These are phyloP conservation scores for Plectrocnemia conspersa DNA, from an alignment of 1,140 invertebrate genomes.

Conservation along the genomic window DNA sequence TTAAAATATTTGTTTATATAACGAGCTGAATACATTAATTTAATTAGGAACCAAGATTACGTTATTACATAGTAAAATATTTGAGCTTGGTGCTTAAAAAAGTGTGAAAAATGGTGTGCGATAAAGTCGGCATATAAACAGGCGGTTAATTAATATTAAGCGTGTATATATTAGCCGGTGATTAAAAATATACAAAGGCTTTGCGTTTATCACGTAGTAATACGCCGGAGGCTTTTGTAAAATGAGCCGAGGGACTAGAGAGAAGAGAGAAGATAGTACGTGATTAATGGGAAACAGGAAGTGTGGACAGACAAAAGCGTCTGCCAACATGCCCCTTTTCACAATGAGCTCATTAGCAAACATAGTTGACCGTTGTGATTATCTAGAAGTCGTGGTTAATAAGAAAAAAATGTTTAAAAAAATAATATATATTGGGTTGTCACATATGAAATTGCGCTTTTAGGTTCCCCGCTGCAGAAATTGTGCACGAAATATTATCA, in stretches of 20 bases:
- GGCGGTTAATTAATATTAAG: no score
- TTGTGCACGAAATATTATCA: neutral
- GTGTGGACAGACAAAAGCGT: constrained; percentile 6
- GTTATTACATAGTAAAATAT: no score
- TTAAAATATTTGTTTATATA: no score
- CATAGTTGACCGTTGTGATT: neutral
- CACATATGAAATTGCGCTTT: neutral
- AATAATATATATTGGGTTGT: neutral
- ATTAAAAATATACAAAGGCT: constrained; percentile 1
- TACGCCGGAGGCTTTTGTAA: constrained; percentile 1
- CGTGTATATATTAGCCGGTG: no score
- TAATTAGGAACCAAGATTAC: no score
- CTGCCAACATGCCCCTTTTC: neutral
- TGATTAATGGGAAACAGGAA: constrained; percentile 23
- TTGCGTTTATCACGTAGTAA: neutral
- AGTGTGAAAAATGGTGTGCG: no score
- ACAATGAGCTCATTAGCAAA: constrained; percentile 26
- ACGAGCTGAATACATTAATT: no score
- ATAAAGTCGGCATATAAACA: no score
- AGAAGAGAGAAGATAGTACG: constrained; percentile 10
- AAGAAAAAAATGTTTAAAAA: neutral
- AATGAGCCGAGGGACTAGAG: constrained; percentile 4
- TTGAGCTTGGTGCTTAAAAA: no score
- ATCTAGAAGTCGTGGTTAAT: neutral
- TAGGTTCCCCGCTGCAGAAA: neutral